Evolutionary conservation across 2,888 invertebrate species (phyloP), one percentile per base, ranked within the genome.

Genomic region (Lumbricus terrestris): DNA sequence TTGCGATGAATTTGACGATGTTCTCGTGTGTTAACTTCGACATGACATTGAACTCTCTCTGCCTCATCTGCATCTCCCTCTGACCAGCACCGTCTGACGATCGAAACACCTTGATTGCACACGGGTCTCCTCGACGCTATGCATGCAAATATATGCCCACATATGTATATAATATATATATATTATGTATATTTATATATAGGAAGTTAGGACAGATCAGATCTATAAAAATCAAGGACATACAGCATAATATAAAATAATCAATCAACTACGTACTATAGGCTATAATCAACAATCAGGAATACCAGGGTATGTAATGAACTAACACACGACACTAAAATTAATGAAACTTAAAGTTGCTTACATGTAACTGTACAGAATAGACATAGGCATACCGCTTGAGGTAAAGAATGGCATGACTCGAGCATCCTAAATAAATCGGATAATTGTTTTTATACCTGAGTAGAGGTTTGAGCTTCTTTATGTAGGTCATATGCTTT

Each of bases 1-100:
- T 98, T 0, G 98, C 98, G 91, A 98, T 95, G 29, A 99, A 95
- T 94, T 98, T 98, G 0, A 99, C 98, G 93, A 99, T 98, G 94
- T 99, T 99, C 94, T 98, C 83, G 82, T 91, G 91, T 20, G 89
- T 90, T 23, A 91, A 40, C 69, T 89, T 54, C n/a, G 69, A 40
- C 90, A 91, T 88, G 0, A 98, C 98, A 94, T 98, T 98, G 95
- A 98, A 98, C 95, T 99, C 98, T 85, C 98, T 96, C 96, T 89
- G 35, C 8, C 85, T 6, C 34, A 85, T 34, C 34, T 85, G 85
- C 85, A 85, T 20, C 35, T 85, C 85, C 35, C 8, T 85, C 85
- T 35, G 34, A 23, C 35, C 37, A 35, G n/a, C n/a, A n/a, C 85
- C 85, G 15, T 34, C 85, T 0, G 85, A 35, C 16, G 85, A 85